These are phyloP conservation scores for Zootoca vivipara DNA, from an alignment of 2,113 vertebrate species.

Conservation along the genomic window DNA sequence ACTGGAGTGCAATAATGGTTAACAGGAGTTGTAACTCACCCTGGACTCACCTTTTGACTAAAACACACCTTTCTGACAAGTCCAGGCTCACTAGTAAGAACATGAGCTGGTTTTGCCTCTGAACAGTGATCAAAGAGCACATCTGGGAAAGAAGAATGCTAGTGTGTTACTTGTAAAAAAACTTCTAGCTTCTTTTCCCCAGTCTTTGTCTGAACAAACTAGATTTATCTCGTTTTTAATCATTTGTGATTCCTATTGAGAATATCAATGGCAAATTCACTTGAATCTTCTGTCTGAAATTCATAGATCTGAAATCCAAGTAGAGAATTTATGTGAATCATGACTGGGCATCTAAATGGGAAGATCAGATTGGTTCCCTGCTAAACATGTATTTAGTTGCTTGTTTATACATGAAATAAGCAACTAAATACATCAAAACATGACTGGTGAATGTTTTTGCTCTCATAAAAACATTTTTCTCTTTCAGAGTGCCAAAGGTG, in stretches of 20 bases:
- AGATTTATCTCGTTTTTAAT: conserved; percentile 26
- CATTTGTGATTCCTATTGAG: conserved; percentile 27
- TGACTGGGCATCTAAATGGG: conserved; percentile 55
- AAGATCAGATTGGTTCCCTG: conserved; percentile 22
- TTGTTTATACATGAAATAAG: not conserved
- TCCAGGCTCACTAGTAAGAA: conserved; percentile 42
- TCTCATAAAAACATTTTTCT: not conserved
- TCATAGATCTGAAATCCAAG: not conserved
- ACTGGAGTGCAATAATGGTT: conserved; percentile 8
- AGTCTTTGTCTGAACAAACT: conserved; percentile 42
- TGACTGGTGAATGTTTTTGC: not conserved
- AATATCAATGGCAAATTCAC: conserved; percentile 38
- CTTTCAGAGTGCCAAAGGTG: not conserved
- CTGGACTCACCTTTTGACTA: conserved; percentile 16
- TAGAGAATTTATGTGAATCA: conserved; percentile 31
- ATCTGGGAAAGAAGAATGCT: conserved; percentile 31
- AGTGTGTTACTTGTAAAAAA: conserved; percentile 29
- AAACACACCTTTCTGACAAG: conserved; percentile 40
- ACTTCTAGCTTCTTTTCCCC: conserved; percentile 34
- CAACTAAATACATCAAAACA: not conserved
- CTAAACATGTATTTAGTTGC: conserved; percentile 4
- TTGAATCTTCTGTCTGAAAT: conserved; percentile 37
- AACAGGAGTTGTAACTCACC: not conserved
- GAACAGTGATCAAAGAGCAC: conserved; percentile 38
- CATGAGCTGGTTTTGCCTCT: conserved; percentile 46